A percentile compares a stretch with the other conserved stretches of the same genome.
Evolutionary conservation across 2,113 vertebrate species (phyloP).

Genomic region (Brachypteracias leptosomus): DNA sequence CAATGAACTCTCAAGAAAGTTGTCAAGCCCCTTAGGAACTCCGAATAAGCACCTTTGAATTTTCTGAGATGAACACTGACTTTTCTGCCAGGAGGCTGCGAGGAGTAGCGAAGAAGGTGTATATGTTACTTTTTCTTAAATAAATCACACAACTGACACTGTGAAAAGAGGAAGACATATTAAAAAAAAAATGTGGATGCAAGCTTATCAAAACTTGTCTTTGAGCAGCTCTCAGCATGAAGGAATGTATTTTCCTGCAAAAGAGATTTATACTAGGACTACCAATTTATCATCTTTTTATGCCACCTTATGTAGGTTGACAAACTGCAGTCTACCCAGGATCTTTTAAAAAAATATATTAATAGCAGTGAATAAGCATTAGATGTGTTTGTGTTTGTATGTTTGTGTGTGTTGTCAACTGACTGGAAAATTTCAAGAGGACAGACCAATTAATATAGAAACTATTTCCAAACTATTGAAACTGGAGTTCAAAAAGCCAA

Average conservation of each 20-base stretch:
- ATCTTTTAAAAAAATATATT: background rate
- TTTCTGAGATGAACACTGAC: background rate
- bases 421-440: background rate
- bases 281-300: background rate
- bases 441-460: background rate
- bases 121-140: background rate
- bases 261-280: background rate
- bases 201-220: background rate
- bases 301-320: background rate
- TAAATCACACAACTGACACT: background rate
- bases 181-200: background rate
- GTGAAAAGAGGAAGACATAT: background rate
- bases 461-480: background rate
- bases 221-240: slow-evolving; percentile 6
- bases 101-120: background rate
- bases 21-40: background rate
- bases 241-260: background rate
- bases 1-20: background rate
- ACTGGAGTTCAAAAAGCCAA: background rate
- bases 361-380: background rate
- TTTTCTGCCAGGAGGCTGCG: background rate
- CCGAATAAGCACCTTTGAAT: background rate
- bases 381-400: background rate
- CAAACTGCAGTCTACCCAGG: background rate
- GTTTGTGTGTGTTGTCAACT: background rate